A percentile compares a stretch with the other conserved stretches of the same genome.
Evolutionary conservation across 2,888 invertebrate genomes (phyloP).

Genomic region (Lochmaea crataegi): DNA sequence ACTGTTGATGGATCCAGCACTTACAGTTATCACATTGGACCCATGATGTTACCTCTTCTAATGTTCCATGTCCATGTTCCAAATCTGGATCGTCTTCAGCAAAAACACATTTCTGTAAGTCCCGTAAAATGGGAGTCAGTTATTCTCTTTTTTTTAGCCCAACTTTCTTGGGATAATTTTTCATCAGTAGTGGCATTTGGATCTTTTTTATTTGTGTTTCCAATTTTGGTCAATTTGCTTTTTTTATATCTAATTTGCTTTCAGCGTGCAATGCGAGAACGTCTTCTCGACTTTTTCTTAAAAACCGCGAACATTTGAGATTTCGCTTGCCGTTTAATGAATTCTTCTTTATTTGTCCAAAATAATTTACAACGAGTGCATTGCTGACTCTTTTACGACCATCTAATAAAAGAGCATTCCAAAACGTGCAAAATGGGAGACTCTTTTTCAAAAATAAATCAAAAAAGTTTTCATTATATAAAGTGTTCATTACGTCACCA

Average conservation of each 20-base stretch:
- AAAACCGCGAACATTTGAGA: neutral
- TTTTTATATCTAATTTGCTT: neutral
- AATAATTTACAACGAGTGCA: constrained; percentile 29
- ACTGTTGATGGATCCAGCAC: neutral
- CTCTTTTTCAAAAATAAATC: constrained; percentile 25
- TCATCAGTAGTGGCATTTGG: neutral
- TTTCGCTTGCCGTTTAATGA: neutral
- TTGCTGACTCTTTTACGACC: constrained; percentile 18
- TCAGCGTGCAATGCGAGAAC: too few relatives aligned
- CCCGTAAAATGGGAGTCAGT: neutral
- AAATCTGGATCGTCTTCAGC: constrained; percentile 14
- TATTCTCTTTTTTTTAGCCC: constrained; percentile 6
- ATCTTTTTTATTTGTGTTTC: neutral
- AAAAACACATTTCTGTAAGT: constrained; percentile 1
- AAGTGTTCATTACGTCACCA: neutral
- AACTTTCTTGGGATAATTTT: constrained; percentile 16
- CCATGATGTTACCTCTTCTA: neutral
- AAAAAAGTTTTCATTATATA: neutral
- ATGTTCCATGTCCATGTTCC: neutral
- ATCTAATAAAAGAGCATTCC: constrained; percentile 30
- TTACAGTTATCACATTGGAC: constrained; percentile 10
- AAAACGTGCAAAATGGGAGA: constrained; percentile 28
- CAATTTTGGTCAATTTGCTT: neutral
- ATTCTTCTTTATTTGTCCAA: neutral
- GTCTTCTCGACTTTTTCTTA: neutral